These are phyloP conservation scores for Oreochromis spilurus DNA, from an alignment of 2,113 vertebrate genomes.

Conservation along the genomic window DNA sequence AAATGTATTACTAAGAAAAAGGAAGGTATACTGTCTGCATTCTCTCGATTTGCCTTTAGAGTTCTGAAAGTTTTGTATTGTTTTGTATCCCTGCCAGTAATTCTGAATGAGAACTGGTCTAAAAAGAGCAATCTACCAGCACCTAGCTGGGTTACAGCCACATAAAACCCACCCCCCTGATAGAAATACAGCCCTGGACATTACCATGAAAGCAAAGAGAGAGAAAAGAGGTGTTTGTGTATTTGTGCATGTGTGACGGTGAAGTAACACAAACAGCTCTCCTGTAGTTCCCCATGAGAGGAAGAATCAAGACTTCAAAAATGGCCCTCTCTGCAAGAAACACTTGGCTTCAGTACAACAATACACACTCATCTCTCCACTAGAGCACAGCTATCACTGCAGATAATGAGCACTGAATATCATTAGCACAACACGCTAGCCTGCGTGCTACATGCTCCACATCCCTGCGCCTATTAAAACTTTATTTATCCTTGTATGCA, in stretches of 20 bases:
- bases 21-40: neutral
- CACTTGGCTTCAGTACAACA: constrained; percentile 12
- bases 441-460: neutral
- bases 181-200: constrained; percentile 19
- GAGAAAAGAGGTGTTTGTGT: neutral
- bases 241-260: neutral
- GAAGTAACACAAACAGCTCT: neutral
- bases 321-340: constrained; percentile 17
- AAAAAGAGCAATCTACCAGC: constrained; percentile 24
- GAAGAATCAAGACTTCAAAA: constrained; percentile 43
- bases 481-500: neutral
- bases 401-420: constrained; percentile 43
- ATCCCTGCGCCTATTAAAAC: neutral
- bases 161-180: neutral
- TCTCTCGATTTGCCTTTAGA: neutral
- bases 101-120: constrained; percentile 31
- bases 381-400: constrained; percentile 5
- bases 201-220: constrained; percentile 16
- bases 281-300: constrained; percentile 10
- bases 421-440: neutral
- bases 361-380: neutral
- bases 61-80: neutral
- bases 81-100: neutral
- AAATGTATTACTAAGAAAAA: neutral
- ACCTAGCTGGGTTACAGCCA: neutral